phyloP scores from a whole-genome alignment of 2,797 vertebrate genomes.

The Onychomys arenicola region DNA sequence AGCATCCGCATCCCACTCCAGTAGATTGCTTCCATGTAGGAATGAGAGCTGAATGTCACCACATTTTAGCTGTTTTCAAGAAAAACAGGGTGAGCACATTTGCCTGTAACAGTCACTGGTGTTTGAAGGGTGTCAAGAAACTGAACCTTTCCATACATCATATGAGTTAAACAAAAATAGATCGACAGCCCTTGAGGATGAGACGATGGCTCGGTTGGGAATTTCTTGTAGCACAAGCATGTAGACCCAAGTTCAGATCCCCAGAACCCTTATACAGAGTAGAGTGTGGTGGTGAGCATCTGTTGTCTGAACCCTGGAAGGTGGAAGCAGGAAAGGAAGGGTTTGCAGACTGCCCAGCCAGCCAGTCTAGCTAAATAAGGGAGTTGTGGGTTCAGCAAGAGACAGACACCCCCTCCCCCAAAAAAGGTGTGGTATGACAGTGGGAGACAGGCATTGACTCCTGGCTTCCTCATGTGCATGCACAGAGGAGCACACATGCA shows the following conservation, averaged over 20 bases:
- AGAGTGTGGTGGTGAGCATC: neutral
- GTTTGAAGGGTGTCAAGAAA: neutral
- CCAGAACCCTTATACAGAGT: neutral
- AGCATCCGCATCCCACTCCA: neutral
- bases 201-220: neutral
- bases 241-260: neutral
- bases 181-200: neutral
- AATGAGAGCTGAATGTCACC: neutral
- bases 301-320: neutral
- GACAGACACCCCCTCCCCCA: too few relatives aligned
- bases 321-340: too few relatives aligned
- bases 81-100: neutral
- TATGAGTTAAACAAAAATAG: neutral
- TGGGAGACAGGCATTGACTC: neutral
- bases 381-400: neutral
- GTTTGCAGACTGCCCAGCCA: neutral
- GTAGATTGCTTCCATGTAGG: too few relatives aligned
- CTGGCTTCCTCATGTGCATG: too few relatives aligned
- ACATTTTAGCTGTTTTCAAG: neutral
- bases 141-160: neutral
- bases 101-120: neutral
- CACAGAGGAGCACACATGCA: neutral
- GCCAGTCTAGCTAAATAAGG: neutral
- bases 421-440: neutral
- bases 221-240: neutral